These are phyloP conservation scores for Vulpes lagopus DNA, from an alignment of 2,113 vertebrate species.

Conservation along the genomic window DNA sequence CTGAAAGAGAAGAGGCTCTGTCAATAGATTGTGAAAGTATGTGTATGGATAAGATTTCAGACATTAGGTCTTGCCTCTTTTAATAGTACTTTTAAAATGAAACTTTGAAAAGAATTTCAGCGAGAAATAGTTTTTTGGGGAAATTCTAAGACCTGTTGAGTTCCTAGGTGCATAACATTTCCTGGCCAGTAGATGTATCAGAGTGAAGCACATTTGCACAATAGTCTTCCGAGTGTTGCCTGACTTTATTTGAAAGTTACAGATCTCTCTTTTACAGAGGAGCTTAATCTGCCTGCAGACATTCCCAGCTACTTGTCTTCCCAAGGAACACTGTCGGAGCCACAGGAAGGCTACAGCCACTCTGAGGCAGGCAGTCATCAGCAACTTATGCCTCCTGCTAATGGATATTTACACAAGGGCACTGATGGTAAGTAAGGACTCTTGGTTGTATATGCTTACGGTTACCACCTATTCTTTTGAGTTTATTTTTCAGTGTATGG, in stretches of 20 bases:
- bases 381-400: constrained; percentile 96
- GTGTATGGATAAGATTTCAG: background rate
- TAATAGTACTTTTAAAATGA: constrained; percentile 19
- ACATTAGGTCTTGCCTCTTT: constrained; percentile 10
- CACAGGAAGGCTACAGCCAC: constrained; percentile 97
- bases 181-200: background rate
- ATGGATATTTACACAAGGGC: constrained; percentile 92
- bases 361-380: constrained; percentile 98
- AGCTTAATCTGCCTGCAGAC: constrained; percentile 97
- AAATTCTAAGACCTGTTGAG: background rate
- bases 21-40: background rate
- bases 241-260: constrained; percentile 50
- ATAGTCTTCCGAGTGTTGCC: background rate
- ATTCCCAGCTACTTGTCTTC: constrained; percentile 99
- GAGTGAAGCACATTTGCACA: background rate
- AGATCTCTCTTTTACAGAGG: constrained; percentile 89
- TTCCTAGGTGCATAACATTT: background rate
- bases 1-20: background rate
- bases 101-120: constrained; percentile 1
- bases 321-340: constrained; percentile 97
- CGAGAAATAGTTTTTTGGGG: constrained; percentile 1
- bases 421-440: constrained; percentile 89
- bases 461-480: background rate
- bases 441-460: background rate
- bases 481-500: background rate